Base-by-base conservation (phyloP, 2,113 vertebrate genomes). In the Podiceps cristatus region DNA sequence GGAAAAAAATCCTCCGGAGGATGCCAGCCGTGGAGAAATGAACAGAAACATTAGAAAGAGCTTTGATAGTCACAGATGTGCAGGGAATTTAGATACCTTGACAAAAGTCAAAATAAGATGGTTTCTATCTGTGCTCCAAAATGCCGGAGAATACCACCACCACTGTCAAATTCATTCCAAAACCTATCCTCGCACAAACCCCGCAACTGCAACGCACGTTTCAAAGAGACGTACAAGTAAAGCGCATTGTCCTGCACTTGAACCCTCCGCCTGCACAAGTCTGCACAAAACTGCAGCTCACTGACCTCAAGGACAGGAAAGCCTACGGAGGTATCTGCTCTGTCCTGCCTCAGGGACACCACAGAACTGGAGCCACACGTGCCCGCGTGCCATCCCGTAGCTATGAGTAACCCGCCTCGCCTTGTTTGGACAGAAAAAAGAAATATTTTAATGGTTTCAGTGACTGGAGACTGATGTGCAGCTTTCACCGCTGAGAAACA, bases 331-430 rank as follows among this genome's bases (percentile, higher is more conserved):
- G 25, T 35, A 4, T 5, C 56, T 7, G 15, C 13, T 16, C 56
- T 5, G 55, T 3, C 27, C 66, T 11, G 1, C 5, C 0, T 4
- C 18, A 7, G 3, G 0, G 67, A 23, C 7, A 31, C 15, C 12
- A 3, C 37, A 6, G 29, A 29, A 8, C 49, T 3, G 37, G 49
- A 31, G 59, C 18, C 33, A 20, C 10, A 20, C 9, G 1, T 7
- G 35, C 29, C 68, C 0, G 1, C 1, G 0, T 24, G 23, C n/a
- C 28, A 23, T 23, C 44, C 60, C 11, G 62, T 5, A 47, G 14
- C n/a, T 18, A 8, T 1, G 28, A 42, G 71, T 23, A 67, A 66
- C 23, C 50, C 7, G 7, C 4, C 4, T 27, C 42, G 1, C 52
- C 52, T 58, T 42, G 4, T 56, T 40, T 27, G 27, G 22, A 7